These are phyloP conservation scores for Limnothrissa miodon DNA, from an alignment of 2,113 vertebrate genomes.

Conservation along the genomic window DNA sequence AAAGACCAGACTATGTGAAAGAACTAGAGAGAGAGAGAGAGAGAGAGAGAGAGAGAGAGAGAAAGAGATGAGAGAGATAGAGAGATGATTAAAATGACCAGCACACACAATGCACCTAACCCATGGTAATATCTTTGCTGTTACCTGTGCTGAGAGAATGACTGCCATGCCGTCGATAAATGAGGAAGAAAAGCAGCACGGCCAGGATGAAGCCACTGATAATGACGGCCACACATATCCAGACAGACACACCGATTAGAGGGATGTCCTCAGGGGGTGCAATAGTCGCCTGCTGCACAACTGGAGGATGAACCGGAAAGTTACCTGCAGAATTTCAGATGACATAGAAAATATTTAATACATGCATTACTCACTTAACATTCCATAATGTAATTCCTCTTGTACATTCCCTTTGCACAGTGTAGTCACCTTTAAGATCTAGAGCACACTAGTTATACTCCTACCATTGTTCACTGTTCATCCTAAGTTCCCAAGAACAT, in stretches of 20 bases:
- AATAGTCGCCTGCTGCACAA: constrained; percentile 24
- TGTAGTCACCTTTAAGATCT: not conserved
- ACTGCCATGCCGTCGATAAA: constrained; percentile 51
- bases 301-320: constrained; percentile 19
- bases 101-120: too few species aligned
- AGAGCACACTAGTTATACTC: not conserved
- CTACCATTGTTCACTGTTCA: not conserved
- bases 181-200: constrained; percentile 61
- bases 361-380: not conserved
- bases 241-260: constrained; percentile 47
- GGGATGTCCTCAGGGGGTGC: not conserved
- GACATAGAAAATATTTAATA: not conserved
- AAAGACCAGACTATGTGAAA: too few species aligned
- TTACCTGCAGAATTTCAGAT: not conserved
- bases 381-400: not conserved
- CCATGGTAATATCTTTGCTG: not conserved
- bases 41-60: not conserved
- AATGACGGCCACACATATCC: constrained; percentile 53
- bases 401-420: too few species aligned
- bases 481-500: not conserved
- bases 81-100: not conserved
- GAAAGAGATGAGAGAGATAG: not conserved
- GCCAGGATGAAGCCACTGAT: constrained; percentile 52
- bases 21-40: not conserved
- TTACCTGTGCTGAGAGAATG: not conserved